Evolutionary conservation across 2,888 invertebrate genomes (phyloP), one percentile per base, ranked within the genome.

Genomic region (Amaurobius ferox): DNA sequence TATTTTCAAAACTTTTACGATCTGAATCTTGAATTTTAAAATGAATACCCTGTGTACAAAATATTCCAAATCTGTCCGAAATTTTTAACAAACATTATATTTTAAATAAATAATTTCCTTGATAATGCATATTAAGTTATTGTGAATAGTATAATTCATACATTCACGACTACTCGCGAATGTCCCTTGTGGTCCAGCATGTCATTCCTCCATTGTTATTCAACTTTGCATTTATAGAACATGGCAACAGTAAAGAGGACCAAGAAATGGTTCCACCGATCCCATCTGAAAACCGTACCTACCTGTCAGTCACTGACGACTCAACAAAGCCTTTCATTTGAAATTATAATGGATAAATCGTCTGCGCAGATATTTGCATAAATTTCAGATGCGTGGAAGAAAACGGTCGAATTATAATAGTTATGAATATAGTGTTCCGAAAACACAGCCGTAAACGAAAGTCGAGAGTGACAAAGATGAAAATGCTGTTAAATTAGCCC

Each of bases 401-500:
- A 55, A 55, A 23, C 55, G 55, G 55, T 55, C 55, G 23, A 55
- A 55, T 55, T 55, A 55, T 55, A 55, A 55, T 55, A 55, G 55
- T 55, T 55, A 55, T 55, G 55, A 55, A 55, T 55, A 55, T 55
- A 55, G 55, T 55, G 55, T 55, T 55, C 7, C 55, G 55, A 23
- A 55, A 55, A 55, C 55, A 55, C 23, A 23, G 23, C 55, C 23
- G 55, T 55, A 55, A 55, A 55, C 5, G 55, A 55, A n/a, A 55
- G 55, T 16, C 23, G 55, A 23, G 23, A 19, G 5, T 55, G 55
- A 55, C 55, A 55, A 55, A 55, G 55, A 55, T 55, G 55, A 55
- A 23, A 55, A 55, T 11, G 19, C 23, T 55, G 55, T 55, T 55
- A 55, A 55, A 55, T 55, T 55, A 55, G 55, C 23, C 55, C 55